phyloP scores from a whole-genome alignment of 2,888 invertebrate genomes.

The Pollenia labialis region DNA sequence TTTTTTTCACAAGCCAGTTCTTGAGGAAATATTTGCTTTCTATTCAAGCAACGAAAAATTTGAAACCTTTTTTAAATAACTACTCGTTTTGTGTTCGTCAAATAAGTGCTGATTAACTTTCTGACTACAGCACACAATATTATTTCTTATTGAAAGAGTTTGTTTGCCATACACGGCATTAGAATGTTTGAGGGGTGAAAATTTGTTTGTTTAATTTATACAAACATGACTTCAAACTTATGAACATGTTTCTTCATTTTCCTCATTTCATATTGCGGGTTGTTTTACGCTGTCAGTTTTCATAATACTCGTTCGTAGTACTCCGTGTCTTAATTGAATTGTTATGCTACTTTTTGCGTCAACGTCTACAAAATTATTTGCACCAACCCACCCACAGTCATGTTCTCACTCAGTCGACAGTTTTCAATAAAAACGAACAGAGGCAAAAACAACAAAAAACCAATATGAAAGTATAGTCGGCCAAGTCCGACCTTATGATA shows the following conservation, averaged over 20 bases:
- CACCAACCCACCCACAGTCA: neutral
- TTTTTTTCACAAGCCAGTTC: too few relatives aligned
- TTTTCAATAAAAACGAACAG: constrained; percentile 2
- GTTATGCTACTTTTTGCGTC: constrained; percentile 50
- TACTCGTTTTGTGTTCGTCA: neutral
- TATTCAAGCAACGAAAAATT: too few relatives aligned
- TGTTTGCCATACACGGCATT: neutral
- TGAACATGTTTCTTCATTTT: constrained; percentile 8
- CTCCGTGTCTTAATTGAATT: constrained; percentile 58
- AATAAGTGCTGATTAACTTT: constrained; percentile 20
- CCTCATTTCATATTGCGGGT: neutral
- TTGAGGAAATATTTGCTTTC: too few relatives aligned
- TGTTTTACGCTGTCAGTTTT: constrained; percentile 46
- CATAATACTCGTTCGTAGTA: constrained; percentile 6
- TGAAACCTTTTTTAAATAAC: too few relatives aligned
- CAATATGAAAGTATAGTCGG: too few relatives aligned
- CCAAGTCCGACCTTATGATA: too few relatives aligned
- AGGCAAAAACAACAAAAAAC: constrained; percentile 4
- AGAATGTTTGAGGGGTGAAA: neutral
- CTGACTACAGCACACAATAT: neutral
- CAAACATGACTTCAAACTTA: constrained; percentile 19
- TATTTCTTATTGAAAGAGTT: neutral
- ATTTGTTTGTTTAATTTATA: constrained; percentile 27
- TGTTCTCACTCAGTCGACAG: constrained; percentile 17
- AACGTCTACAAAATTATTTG: constrained; percentile 12